phyloP scores from a whole-genome alignment of 1,140 invertebrate species.

The Aricia agestis region DNA sequence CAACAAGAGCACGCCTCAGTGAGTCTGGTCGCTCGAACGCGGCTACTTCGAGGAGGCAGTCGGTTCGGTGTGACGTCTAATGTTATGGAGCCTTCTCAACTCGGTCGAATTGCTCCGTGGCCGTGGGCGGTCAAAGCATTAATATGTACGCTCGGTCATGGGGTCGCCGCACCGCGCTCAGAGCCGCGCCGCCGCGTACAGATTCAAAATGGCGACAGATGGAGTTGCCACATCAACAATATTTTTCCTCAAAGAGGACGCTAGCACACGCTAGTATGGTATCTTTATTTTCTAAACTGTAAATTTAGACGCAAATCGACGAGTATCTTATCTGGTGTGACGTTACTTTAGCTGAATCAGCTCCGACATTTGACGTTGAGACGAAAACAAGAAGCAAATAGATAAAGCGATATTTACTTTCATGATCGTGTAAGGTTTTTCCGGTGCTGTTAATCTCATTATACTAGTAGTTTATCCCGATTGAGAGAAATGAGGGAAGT shows the following conservation, averaged over 20 bases:
- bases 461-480: too few species aligned
- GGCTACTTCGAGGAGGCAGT: constrained; percentile 24
- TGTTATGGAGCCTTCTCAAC: constrained; percentile 43
- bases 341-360: too few species aligned
- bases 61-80: constrained; percentile 30
- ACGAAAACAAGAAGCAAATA: too few species aligned
- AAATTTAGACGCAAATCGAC: background rate
- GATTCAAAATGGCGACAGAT: constrained; percentile 45
- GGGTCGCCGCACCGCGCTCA: constrained; percentile 53
- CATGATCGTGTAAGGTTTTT: too few species aligned
- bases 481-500: too few species aligned
- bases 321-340: too few species aligned
- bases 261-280: background rate
- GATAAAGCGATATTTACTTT: too few species aligned
- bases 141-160: constrained; percentile 64
- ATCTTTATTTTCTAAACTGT: too few species aligned
- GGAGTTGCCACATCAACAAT: constrained; percentile 21
- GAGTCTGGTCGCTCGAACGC: constrained; percentile 36
- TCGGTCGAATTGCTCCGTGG: constrained; percentile 45
- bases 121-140: constrained; percentile 67
- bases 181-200: constrained; percentile 29
- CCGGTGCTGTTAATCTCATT: too few species aligned
- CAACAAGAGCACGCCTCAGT: constrained; percentile 29
- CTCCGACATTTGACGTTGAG: too few species aligned
- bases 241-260: background rate